Conservation (phyloP, 23 tunicate species). For the Diplosoma virens region DNA sequence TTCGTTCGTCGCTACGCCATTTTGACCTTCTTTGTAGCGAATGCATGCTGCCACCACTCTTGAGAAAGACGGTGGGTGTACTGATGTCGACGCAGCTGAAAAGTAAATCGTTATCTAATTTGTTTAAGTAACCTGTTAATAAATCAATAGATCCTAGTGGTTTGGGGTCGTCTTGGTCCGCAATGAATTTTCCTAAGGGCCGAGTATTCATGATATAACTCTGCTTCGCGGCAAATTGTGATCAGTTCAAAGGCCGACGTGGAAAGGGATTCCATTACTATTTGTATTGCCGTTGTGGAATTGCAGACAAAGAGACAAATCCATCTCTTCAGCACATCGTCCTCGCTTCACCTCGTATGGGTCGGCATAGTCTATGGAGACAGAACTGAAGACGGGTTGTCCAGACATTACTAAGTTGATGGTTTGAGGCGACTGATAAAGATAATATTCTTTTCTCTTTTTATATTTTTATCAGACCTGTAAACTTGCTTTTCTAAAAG, state of each 20-base stretch:
- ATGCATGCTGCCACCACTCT: slow-evolving; percentile 1
- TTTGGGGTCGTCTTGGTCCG: background rate
- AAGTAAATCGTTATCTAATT: background rate
- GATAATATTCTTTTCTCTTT: too few relatives aligned
- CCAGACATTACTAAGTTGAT: background rate
- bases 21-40: background rate
- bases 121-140: background rate
- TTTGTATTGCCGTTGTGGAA: background rate
- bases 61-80: background rate
- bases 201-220: background rate
- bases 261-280: background rate
- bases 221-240: slow-evolving; percentile 3
- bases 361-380: background rate
- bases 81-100: background rate
- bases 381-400: background rate
- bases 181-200: background rate
- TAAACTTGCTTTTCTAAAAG: too few relatives aligned
- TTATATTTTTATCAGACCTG: too few relatives aligned
- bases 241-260: slow-evolving; percentile 1
- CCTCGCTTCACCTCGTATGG: slow-evolving; percentile 17
- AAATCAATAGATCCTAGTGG: background rate
- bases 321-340: slow-evolving; percentile 1
- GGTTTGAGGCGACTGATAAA: too few relatives aligned
- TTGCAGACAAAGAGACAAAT: background rate
- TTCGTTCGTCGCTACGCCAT: background rate